These are phyloP conservation scores for Mobula hypostoma DNA, from an alignment of 2,113 vertebrate species.

Conservation along the genomic window DNA sequence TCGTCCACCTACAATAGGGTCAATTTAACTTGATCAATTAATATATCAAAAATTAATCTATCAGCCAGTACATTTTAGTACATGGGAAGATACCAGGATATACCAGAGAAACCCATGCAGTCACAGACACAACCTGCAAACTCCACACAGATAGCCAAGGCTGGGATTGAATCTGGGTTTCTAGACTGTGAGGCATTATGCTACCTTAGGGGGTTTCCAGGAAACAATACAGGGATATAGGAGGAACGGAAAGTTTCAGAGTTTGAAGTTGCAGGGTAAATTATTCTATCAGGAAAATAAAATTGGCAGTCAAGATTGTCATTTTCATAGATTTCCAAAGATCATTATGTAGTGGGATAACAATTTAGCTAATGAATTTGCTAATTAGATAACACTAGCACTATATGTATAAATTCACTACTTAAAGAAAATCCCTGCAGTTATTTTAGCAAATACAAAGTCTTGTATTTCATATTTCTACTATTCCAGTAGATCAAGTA, in stretches of 20 bases:
- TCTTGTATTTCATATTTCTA: background rate
- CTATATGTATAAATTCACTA: background rate
- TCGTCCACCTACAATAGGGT: too few relatives aligned
- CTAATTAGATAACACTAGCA: background rate
- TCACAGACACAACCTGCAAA: too few relatives aligned
- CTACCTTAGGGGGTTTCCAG: too few relatives aligned
- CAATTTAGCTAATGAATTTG: background rate
- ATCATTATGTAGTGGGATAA: background rate
- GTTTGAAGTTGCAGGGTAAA: background rate
- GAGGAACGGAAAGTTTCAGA: too few relatives aligned
- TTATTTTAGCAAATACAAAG: background rate
- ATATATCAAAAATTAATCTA: too few relatives aligned
- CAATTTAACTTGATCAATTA: too few relatives aligned
- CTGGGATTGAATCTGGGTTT: too few relatives aligned
- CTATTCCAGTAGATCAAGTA: background rate
- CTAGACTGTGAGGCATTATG: too few relatives aligned
- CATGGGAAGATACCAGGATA: too few relatives aligned
- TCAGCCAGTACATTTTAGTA: too few relatives aligned
- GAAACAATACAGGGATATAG: background rate
- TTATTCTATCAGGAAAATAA: background rate
- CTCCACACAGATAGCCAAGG: too few relatives aligned
- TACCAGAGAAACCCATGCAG: too few relatives aligned
- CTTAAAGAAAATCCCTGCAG: background rate
- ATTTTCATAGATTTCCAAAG: background rate
- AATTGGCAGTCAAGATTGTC: background rate